Conservation (phyloP, 2,888 invertebrate species). For the Aquatica leii region DNA sequence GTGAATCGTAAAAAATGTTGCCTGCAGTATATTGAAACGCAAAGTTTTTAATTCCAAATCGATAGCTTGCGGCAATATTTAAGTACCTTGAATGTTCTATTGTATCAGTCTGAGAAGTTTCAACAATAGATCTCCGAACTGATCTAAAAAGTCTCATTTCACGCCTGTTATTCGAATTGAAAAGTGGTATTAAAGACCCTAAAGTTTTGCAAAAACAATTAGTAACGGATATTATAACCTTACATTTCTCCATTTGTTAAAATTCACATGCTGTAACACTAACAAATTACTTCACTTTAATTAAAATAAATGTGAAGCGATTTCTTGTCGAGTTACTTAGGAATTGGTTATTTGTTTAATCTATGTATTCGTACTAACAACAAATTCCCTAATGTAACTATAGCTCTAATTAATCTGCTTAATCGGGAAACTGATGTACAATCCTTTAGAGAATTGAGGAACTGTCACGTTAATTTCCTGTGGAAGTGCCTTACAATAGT, state of each 20-base stretch:
- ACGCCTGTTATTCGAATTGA: slow-evolving; percentile 55
- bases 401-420: slow-evolving; percentile 26
- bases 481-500: slow-evolving; percentile 19
- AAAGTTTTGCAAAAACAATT: slow-evolving; percentile 42
- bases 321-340: not conserved
- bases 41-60: slow-evolving; percentile 38
- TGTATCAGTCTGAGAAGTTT: slow-evolving; percentile 38
- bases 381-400: slow-evolving; percentile 2
- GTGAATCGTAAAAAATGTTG: slow-evolving; percentile 27
- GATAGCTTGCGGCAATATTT: slow-evolving; percentile 33
- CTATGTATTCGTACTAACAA: too few relatives aligned
- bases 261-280: slow-evolving; percentile 23
- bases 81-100: slow-evolving; percentile 40
- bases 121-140: slow-evolving; percentile 39
- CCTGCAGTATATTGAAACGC: slow-evolving; percentile 30
- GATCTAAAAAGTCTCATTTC: slow-evolving; percentile 55
- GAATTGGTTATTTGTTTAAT: not conserved
- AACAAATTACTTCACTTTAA: slow-evolving; percentile 4
- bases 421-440: slow-evolving; percentile 28
- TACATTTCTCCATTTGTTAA: slow-evolving; percentile 1
- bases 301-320: slow-evolving; percentile 6
- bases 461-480: slow-evolving; percentile 26
- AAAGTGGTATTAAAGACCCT: slow-evolving; percentile 47
- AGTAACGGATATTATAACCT: slow-evolving; percentile 31
- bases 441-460: slow-evolving; percentile 24